Evolutionary conservation across 2,888 invertebrate genomes (phyloP).

Genomic region (Heterodera filipjevi): DNA sequence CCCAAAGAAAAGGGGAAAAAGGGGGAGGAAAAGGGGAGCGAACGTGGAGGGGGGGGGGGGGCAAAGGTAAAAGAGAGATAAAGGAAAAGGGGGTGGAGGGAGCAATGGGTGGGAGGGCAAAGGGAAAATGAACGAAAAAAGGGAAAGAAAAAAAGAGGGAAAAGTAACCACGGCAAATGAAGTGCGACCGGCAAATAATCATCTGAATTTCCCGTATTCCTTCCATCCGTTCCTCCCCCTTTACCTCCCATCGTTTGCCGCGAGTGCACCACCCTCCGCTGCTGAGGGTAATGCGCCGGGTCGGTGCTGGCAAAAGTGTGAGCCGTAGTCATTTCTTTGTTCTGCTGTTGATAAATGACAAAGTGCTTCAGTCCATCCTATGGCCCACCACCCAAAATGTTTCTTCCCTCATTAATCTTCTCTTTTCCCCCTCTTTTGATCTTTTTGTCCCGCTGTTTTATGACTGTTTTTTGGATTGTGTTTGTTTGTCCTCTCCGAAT

Average conservation of each 20-base stretch:
- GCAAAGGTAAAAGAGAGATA: too few relatives aligned
- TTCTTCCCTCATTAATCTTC: neutral
- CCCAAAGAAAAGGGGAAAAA: neutral
- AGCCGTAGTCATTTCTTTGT: slow-evolving; percentile 52
- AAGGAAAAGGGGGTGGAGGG: too few relatives aligned
- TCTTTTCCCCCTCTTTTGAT: too few relatives aligned
- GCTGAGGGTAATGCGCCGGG: slow-evolving; percentile 49
- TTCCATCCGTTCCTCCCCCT: neutral
- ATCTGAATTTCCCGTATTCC: neutral
- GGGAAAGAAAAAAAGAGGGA: too few relatives aligned
- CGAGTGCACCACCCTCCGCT: slow-evolving; percentile 46
- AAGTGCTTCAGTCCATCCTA: neutral
- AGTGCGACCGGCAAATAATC: too few relatives aligned
- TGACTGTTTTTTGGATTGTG: too few relatives aligned
- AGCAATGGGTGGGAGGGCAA: too few relatives aligned
- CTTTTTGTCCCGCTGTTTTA: too few relatives aligned
- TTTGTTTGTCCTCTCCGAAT: too few relatives aligned
- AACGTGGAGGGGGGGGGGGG: neutral
- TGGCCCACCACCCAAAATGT: neutral
- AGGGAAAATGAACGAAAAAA: too few relatives aligned
- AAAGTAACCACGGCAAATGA: too few relatives aligned
- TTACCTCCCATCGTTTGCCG: slow-evolving; percentile 26
- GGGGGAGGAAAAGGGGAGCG: neutral
- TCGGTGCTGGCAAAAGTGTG: slow-evolving; percentile 52
- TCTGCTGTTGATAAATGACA: slow-evolving; percentile 23